Base-by-base conservation (phyloP, 2,113 vertebrate species). In the Callionymus lyra region DNA sequence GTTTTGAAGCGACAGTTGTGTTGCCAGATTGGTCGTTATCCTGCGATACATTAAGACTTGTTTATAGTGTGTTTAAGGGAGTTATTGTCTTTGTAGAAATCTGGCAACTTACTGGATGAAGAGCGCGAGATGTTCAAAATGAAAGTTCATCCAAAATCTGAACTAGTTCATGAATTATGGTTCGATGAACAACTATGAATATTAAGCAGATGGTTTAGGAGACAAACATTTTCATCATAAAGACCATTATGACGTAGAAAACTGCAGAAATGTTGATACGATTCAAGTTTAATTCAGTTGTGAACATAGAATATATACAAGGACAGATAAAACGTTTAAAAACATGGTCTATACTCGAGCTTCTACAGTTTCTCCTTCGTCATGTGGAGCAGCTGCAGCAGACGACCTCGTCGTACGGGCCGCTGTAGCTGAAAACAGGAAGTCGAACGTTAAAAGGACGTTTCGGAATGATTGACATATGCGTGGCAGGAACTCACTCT, bases 311-410 rank as follows among this genome's bases (percentile, higher is more conserved):
- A 36, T 15, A 12, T 35, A 18, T 45, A 19, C 16, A 45, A 34
- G 16, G 6, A 44, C 12, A 16, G 11, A 44, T 2, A 50, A 19
- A 56, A 13, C 53, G 9, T 52, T n/a, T 63, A 40, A 64, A 63
- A 60, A 41, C 19, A 47, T 27, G 47, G n/a, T n/a, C n/a, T n/a
- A n/a, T n/a, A n/a, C n/a, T n/a, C n/a, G n/a, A 63, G 40, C 33
- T 44, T 41, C 19, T 3, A 31, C 5, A 17, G 13, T 15, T 11
- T 6, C 16, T 44, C 6, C 14, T 51, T 9, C 9, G 55, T 79
- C 64, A 85, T 16, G 79, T 73, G 0, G 77, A 72, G 40, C 86
- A 87, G 46, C 73, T 50, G 61, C 78, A 81, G 68, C 86, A 87
- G 1, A 84, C 49, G 2, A 84, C 65, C 56, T 78, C 70, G 53